Conservation (phyloP, 2,888 invertebrate genomes). For the Andrena fulva region DNA sequence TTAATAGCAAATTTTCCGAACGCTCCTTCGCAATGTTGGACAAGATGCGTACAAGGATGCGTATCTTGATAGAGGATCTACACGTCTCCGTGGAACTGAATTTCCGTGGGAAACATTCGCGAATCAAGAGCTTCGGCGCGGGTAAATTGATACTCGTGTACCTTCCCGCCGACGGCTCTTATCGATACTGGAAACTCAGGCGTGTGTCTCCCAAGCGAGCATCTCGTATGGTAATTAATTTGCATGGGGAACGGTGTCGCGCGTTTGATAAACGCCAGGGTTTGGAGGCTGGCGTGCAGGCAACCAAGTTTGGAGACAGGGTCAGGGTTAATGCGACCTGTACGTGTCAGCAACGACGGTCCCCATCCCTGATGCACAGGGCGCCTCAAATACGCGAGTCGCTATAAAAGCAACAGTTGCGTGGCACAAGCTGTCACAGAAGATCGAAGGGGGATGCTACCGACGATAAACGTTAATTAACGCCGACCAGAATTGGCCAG, state of each 20-base stretch:
- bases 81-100: too few species aligned
- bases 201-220: not conserved
- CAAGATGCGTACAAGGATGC: too few species aligned
- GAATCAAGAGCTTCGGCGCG: not conserved
- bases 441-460: slow-evolving; percentile 27
- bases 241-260: slow-evolving; percentile 13
- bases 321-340: slow-evolving; percentile 48
- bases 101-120: not conserved
- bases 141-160: slow-evolving; percentile 5
- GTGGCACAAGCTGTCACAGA: slow-evolving; percentile 7
- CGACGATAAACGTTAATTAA: slow-evolving; percentile 62
- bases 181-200: slow-evolving; percentile 5
- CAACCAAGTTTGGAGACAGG: slow-evolving; percentile 44
- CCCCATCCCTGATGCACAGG: slow-evolving; percentile 29
- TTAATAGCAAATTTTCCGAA: not conserved
- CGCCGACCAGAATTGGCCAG: slow-evolving; percentile 13
- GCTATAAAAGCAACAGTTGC: slow-evolving; percentile 60
- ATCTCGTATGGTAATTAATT: slow-evolving; percentile 45
- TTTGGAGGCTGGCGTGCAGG: not conserved
- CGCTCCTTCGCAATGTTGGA: too few species aligned
- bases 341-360: slow-evolving; percentile 39
- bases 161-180: not conserved
- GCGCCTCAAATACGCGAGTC: slow-evolving; percentile 34
- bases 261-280: slow-evolving; percentile 40
- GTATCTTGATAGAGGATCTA: too few species aligned